Evolutionary conservation across 2,888 invertebrate species (phyloP), one percentile per base, ranked within the genome.

Genomic region (Beris chalybata): DNA sequence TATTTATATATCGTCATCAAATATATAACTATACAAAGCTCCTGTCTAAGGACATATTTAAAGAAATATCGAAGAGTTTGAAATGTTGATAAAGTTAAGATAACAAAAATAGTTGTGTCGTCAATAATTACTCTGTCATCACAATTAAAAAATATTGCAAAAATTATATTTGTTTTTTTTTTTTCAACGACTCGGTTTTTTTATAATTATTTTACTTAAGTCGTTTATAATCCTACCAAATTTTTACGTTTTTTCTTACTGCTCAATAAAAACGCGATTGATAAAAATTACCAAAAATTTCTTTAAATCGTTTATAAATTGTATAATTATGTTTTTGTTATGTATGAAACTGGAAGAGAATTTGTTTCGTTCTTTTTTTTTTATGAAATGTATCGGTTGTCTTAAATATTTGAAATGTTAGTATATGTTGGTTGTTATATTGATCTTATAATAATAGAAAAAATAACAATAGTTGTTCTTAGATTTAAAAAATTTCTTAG

Each of bases 21-120:
- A 38, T 38, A 38, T 38, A 38, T 7, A 5, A 7, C 38, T 38
- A 38, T 38, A 38, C 38, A 38, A 38, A 38, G 38, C 38, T 38
- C 38, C 38, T 38, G 38, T 38, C 38, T 38, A 38, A 38, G 38
- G 38, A 38, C 9, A 38, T 38, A 38, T 38, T 38, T 38, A 38
- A 61, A 52, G 50, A 50, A 61, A 52, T 12, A 44, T 61, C 22
- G 47, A 13, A 48, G 12, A 15, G n/a, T 31, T 61, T 52, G 61
- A 61, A 61, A 32, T 43, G 38, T 58, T 43, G 47, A 38, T 31
- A 61, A 52, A 38, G 22, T 50, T 61, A 11, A 61, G 38, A 61
- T 52, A 61, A 61, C 61, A 50, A 61, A 61, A 61, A 61, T 61
- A 61, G 58, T 59, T 59, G 45, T 45, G 29, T 47, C 58, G 47